Evolutionary conservation across 2,888 invertebrate genomes (phyloP), one percentile per base, ranked within the genome.

Genomic region (Acleris literana): DNA sequence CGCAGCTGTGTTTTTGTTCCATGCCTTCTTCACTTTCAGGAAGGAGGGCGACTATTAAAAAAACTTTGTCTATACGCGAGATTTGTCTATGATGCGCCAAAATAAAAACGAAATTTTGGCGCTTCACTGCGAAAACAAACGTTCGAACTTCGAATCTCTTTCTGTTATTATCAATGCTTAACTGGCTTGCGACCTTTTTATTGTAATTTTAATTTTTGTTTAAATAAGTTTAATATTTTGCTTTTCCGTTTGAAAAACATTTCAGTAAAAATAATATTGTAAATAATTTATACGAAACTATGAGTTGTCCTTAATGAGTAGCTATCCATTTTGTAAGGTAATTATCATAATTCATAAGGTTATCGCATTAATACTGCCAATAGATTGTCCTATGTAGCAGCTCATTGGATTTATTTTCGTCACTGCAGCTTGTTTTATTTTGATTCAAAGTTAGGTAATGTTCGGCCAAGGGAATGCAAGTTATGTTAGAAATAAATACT

Each of bases 11-110:
- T 95, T 95, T 80, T 88, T 94, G 55, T 78, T 93, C 13, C 96
- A 96, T 77, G 93, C 95, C 39, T 90, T 94, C 77, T 83, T 95
- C 61, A 94, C 94, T 1, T 93, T 94, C 76, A 93, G 88, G 77
- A 88, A 90, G 74, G 92, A 93, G 69, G 88, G 93, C 44, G 93
- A 93, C 69, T 93, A 93, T 74, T 93, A 85, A 86, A 69, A 64
- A 54, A 13, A 6, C n/a, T n/a, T n/a, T n/a, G 13, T 18, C 2
- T 56, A 44, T 48, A 49, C 44, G 55, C 55, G 39, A 49, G 60
- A 60, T 49, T 58, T 64, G 58, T 51, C 22, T 39, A 39, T 53
- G 55, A 43, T n/a, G 22, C 20, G 54, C 43, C 44, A 6, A 22
- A 20, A 39, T 25, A 33, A 59, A 49, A 48, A n/a, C n/a, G 20